These are phyloP conservation scores for Procavia capensis DNA, from an alignment of 2,113 vertebrate species.

Conservation along the genomic window DNA sequence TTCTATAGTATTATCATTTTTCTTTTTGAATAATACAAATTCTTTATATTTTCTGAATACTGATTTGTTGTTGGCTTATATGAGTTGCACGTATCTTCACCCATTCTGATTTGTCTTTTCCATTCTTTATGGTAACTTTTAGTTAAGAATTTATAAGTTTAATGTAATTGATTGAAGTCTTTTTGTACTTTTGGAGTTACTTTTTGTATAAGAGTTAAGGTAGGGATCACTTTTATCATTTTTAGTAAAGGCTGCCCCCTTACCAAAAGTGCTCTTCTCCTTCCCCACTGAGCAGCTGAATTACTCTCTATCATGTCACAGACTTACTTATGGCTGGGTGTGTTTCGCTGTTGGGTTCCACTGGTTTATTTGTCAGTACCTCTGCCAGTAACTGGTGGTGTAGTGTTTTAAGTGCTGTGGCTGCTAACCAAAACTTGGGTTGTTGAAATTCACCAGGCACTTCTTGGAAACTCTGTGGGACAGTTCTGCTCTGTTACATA, in stretches of 20 bases:
- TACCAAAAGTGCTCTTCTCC: slow-evolving; percentile 18
- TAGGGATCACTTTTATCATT: neutral
- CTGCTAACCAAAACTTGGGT: no score
- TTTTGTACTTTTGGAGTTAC: slow-evolving; percentile 18
- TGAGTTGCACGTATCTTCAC: neutral
- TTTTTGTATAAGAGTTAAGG: neutral
- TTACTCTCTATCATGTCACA: neutral
- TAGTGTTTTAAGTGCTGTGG: no score
- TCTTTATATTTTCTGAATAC: neutral
- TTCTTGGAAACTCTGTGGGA: no score
- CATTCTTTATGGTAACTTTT: slow-evolving; percentile 21
- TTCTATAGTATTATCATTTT: neutral
- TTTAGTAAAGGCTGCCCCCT: neutral
- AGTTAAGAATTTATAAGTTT: slow-evolving; percentile 38
- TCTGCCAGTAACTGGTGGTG: no score
- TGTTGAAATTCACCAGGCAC: no score
- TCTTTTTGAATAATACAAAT: neutral
- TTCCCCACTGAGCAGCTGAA: neutral
- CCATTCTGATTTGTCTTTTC: neutral
- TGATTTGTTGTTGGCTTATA: slow-evolving; percentile 16
- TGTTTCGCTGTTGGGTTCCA: neutral
- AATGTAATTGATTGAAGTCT: slow-evolving; percentile 2
- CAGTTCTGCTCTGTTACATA: no score
- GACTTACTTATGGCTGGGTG: neutral
- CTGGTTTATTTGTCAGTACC: neutral